Percentiles rank a stretch among this genome's conserved stretches.
Conservation (phyloP, 2,797 vertebrate species). For the Gorsachius magnificus region DNA sequence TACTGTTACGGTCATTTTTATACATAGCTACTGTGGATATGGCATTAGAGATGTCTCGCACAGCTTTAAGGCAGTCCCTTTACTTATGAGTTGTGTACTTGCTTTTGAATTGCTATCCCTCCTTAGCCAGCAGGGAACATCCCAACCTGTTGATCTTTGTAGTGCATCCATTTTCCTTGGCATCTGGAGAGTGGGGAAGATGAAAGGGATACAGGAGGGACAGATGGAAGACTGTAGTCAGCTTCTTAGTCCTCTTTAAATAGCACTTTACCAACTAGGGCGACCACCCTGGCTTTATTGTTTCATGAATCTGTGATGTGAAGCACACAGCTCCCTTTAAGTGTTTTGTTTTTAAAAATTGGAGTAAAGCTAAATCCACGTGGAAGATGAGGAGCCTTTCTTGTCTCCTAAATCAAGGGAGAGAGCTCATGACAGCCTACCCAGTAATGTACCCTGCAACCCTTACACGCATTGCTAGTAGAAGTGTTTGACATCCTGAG, state of each 20-base stretch:
- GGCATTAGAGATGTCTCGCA: neutral
- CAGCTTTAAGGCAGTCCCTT: neutral
- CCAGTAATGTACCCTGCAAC: neutral
- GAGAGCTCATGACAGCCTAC: neutral
- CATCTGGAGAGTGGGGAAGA: neutral
- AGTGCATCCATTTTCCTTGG: neutral
- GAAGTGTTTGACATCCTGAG: neutral
- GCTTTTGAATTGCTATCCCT: neutral
- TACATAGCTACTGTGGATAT: neutral
- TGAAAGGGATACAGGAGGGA: neutral
- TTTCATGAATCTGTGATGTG: neutral
- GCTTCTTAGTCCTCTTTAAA: neutral
- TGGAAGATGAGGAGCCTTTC: neutral
- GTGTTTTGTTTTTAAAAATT: neutral
- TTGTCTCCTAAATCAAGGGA: neutral
- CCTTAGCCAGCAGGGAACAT: neutral
- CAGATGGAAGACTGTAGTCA: neutral
- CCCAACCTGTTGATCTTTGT: neutral
- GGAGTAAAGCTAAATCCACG: neutral
- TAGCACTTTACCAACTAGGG: neutral
- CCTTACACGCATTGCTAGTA: neutral
- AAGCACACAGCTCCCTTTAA: neutral
- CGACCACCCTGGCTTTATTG: neutral
- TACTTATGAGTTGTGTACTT: neutral
- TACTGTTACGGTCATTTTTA: neutral